Base-by-base conservation (phyloP, 2,888 invertebrate genomes). In the Ditula angustiorana region DNA sequence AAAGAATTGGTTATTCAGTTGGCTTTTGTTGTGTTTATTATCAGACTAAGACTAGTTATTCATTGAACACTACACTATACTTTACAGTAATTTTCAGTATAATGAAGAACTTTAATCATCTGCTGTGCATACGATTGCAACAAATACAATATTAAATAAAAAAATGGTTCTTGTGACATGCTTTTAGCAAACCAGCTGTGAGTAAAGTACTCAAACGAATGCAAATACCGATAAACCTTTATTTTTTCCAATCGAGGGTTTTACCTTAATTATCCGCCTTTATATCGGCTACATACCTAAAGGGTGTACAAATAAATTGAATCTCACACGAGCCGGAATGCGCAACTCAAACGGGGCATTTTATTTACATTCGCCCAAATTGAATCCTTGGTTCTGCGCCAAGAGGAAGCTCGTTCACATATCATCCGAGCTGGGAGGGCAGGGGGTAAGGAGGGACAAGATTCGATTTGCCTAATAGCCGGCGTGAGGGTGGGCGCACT, bases 381-480 rank as follows among this genome's bases (percentile, higher is more conserved):
- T 91, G 88, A 90, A 91, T 88, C 89, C 85, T 87, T 88, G 90
- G 86, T 88, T 76, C 82, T 59, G 75, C 77, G 90, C 90, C 88
- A 90, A 88, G 79, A 82, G 78, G 79, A 80, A 80, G 72, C 79
- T 78, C 78, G 77, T 70, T 67, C 72, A 72, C 74, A 87, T 86
- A 86, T 82, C 81, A 78, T 79, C 75, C 74, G 65, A 64, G 67
- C 49, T 52, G 63, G 63, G 61, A 68, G 73, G 71, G 69, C 74
- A 68, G 74, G 73, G 74, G 73, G 70, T 60, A 70, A 74, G 77
- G 81, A 74, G 82, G 81, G 81, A 71, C 72, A 71, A 87, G 87
- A 91, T 92, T 92, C 92, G 91, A 92, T 92, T 92, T 92, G 91
- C 92, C 92, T 92, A 92, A 92, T 92, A 92, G 90, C 83, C 79